Conservation (phyloP, 2,888 invertebrate genomes). For the Philereme transversata region DNA sequence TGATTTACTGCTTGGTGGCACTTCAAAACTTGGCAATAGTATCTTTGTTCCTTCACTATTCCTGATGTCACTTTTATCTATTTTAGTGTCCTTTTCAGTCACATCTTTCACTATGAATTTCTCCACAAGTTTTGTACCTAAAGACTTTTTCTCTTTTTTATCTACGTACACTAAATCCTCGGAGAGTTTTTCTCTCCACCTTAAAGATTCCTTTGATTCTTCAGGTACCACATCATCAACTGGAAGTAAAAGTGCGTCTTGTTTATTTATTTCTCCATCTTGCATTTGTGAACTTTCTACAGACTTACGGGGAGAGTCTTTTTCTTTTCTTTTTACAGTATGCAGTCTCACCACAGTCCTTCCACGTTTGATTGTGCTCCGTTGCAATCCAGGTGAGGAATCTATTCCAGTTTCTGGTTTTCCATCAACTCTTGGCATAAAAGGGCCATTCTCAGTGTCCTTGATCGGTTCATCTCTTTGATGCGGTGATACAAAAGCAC, state of each 20-base stretch:
- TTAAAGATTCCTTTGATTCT: constrained; percentile 41
- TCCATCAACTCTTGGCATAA: constrained; percentile 75
- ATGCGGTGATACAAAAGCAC: constrained; percentile 45
- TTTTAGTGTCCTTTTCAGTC: constrained; percentile 55
- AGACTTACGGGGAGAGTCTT: constrained; percentile 75
- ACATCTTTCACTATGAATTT: constrained; percentile 88
- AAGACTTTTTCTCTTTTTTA: constrained; percentile 85
- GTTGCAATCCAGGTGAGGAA: constrained; percentile 66
- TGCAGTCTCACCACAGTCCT: constrained; percentile 90
- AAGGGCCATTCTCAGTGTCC: constrained; percentile 67
- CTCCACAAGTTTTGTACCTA: constrained; percentile 90
- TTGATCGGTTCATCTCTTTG: constrained; percentile 50
- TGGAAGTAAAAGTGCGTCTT: constrained; percentile 16
- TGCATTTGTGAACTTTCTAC: constrained; percentile 43
- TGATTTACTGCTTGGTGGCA: constrained; percentile 49
- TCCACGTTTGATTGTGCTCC: constrained; percentile 87
- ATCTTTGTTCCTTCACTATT: constrained; percentile 32
- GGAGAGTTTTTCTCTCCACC: constrained; percentile 86
- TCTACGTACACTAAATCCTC: constrained; percentile 81
- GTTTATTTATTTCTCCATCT: constrained; percentile 37
- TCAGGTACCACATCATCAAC: constrained; percentile 28
- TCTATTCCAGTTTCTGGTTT: constrained; percentile 74
- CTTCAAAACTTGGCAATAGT: constrained; percentile 32
- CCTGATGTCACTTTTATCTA: constrained; percentile 27
- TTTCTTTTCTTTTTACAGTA: constrained; percentile 83